Evolutionary conservation across 1,140 invertebrate genomes (phyloP).

Genomic region (Daktulosphaira vitifoliae): DNA sequence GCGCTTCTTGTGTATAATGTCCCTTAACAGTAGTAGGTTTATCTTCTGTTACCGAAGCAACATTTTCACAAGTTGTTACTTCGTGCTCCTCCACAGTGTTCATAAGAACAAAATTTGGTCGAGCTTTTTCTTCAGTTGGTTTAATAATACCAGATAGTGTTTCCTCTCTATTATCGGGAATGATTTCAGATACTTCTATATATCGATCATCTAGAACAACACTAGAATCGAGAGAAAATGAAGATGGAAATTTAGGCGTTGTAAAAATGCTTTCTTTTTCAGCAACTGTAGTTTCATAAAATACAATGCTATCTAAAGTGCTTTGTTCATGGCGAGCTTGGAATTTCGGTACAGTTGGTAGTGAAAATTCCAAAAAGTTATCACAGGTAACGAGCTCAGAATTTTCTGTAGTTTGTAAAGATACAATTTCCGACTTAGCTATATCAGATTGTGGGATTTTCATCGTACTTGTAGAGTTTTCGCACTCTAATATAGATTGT

Average conservation of each 20-base stretch:
- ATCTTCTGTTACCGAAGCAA: constrained; percentile 36
- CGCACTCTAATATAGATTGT: constrained; percentile 10
- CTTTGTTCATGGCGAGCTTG: neutral
- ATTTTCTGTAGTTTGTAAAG: neutral
- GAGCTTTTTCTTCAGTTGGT: constrained; percentile 34
- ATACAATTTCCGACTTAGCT: neutral
- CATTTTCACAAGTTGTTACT: constrained; percentile 9
- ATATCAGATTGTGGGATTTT: neutral
- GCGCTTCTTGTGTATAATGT: constrained; percentile 34
- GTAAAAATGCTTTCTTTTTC: constrained; percentile 42
- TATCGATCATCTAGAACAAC: constrained; percentile 37
- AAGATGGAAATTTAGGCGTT: constrained; percentile 37
- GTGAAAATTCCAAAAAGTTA: neutral
- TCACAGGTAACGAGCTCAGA: constrained; percentile 5
- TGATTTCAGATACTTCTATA: constrained; percentile 39
- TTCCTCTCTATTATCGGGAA: constrained; percentile 37
- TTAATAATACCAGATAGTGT: neutral
- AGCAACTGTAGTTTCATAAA: constrained; percentile 43
- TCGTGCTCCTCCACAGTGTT: neutral
- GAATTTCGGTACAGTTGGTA: neutral
- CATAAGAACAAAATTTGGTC: constrained; percentile 3
- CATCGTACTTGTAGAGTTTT: neutral
- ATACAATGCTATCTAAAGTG: constrained; percentile 32
- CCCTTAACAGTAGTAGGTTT: constrained; percentile 42
- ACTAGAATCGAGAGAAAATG: constrained; percentile 41